A percentile compares a stretch with the other conserved stretches of the same genome.
Evolutionary conservation across 1,140 invertebrate genomes (phyloP).

Genomic region (Diplogasteroides magnus): DNA sequence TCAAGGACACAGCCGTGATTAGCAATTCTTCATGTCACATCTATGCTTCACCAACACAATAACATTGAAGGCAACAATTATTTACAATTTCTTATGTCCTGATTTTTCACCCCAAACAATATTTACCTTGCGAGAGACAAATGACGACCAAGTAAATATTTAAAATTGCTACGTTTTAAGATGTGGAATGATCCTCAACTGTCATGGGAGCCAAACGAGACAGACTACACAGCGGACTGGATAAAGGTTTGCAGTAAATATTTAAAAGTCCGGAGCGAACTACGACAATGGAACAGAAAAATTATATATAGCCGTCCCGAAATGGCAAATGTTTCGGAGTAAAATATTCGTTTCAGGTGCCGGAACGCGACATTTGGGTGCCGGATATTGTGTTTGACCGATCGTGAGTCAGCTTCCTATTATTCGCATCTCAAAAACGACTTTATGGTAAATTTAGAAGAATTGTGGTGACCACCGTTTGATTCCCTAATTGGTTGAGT

Average conservation of each 20-base stretch:
- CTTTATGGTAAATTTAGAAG: neutral
- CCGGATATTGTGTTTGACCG: slow-evolving; percentile 17
- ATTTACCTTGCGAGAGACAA: too few relatives aligned
- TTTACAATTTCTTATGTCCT: too few relatives aligned
- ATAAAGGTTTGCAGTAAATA: neutral
- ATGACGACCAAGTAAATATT: too few relatives aligned
- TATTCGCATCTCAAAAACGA: neutral
- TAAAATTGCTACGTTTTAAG: too few relatives aligned
- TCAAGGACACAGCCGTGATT: too few relatives aligned
- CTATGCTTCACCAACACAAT: too few relatives aligned
- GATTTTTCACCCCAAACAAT: too few relatives aligned
- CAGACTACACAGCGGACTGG: slow-evolving; percentile 10
- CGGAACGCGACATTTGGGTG: slow-evolving; percentile 6
- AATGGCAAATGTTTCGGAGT: too few relatives aligned
- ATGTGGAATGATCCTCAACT: slow-evolving; percentile 13
- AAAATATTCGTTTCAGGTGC: neutral
- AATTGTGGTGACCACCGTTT: too few relatives aligned
- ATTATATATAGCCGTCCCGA: neutral
- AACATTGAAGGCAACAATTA: too few relatives aligned
- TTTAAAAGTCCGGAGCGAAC: neutral
- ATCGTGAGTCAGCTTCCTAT: slow-evolving; percentile 3
- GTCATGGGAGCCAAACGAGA: slow-evolving; percentile 2
- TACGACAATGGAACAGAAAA: neutral
- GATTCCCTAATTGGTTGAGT: too few relatives aligned
- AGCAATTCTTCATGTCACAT: too few relatives aligned